phyloP scores from a whole-genome alignment of 2,888 invertebrate genomes.

The Tortrix viridana region DNA sequence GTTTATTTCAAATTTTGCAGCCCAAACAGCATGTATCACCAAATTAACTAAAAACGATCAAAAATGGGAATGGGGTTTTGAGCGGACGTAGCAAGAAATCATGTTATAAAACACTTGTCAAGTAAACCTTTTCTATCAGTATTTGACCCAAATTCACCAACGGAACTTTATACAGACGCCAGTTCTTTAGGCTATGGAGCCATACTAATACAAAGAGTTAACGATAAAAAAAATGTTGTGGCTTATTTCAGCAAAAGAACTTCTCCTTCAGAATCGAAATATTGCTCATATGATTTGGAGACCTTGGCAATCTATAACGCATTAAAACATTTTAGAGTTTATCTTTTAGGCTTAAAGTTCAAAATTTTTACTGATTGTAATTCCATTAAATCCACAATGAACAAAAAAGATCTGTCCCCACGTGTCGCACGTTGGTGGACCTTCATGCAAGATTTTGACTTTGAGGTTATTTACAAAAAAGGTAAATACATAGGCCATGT shows the following conservation, averaged over 20 bases:
- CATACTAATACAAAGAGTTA: background rate
- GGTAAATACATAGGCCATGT: conserved; percentile 44
- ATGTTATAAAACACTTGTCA: conserved; percentile 28
- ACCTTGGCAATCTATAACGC: background rate
- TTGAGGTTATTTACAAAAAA: conserved; percentile 42
- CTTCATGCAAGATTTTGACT: conserved; percentile 44
- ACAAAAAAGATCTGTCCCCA: background rate
- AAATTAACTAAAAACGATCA: background rate
- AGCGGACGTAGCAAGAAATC: background rate
- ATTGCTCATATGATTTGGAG: background rate
- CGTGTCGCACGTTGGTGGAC: conserved; percentile 46
- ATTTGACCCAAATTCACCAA: conserved; percentile 40
- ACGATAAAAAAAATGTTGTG: background rate
- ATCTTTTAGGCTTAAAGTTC: background rate
- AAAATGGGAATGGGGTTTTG: conserved; percentile 3
- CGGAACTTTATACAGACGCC: background rate
- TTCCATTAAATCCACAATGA: background rate
- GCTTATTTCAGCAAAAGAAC: conserved; percentile 1
- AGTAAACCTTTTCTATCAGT: conserved; percentile 43
- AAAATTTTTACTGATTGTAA: background rate
- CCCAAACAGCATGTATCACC: background rate
- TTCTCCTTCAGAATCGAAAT: background rate
- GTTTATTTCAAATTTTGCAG: conserved; percentile 8
- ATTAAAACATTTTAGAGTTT: background rate
- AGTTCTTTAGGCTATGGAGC: background rate